Evolutionary conservation across 2,797 vertebrate species (phyloP), one percentile per base, ranked within the genome.

Genomic region (Anolis apletophallus): DNA sequence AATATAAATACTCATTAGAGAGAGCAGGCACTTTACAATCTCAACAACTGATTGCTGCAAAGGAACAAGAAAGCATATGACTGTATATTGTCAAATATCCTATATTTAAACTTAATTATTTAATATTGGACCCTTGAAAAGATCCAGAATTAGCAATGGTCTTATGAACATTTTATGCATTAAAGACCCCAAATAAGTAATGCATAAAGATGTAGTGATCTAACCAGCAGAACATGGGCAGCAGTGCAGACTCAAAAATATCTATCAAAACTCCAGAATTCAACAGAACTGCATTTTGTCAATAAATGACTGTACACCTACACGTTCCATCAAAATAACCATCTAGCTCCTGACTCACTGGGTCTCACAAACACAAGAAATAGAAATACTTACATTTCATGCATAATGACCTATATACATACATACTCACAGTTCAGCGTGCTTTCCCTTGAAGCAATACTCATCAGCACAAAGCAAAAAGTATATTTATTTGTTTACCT

Each of bases 21-120:
- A 92, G 29, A 6, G 84, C 57, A 14, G 78, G 81, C 72, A 88
- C 81, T 93, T 90, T 93, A 88, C 68, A 93, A 88, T 88, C 69
- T 85, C 81, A 87, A 87, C 4, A 67, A 83, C 26, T 73, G 71
- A 67, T 29, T 52, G n/a, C 72, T 84, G 6, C 40, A 84, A 84
- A 76, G 74, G 61, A 86, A 91, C 7, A 59, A 89, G 13, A 7
- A 0, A 90, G 23, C 9, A 89, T 34, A 72, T 23, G 0, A 92
- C 89, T 91, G 29, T 40, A 61, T 1, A 16, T 52, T 0, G 54
- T 79, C 83, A 83, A 80, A 73, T 81, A 89, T 81, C 83, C 90
- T 78, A 71, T 86, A 68, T 46, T 91, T 86, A 87, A 81, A 14
- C 67, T 88, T 87, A 83, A 84, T 0, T 1, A 93, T 91, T 71